Evolutionary conservation across 2,113 vertebrate genomes (phyloP), one percentile per base, ranked within the genome.

Genomic region (sheep (Ovis aries)): DNA sequence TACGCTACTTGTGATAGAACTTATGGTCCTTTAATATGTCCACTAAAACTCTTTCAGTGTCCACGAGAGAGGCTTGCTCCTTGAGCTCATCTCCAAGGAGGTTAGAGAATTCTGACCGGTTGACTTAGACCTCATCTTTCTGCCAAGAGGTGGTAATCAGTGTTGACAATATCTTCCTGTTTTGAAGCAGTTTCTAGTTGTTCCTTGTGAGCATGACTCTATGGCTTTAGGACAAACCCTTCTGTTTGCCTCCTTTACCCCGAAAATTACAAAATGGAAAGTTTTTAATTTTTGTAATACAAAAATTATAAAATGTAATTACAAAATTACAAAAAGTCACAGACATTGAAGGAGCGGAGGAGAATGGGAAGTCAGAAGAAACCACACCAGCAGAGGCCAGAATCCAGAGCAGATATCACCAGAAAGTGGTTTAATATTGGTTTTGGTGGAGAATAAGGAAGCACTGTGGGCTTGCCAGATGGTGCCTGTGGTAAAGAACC

Each of bases 101-200:
- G 21, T 45, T 29, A 74, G 60, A 94, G 45, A 74, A 74, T 84
- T 96, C 40, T 83, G 17, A 82, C 10, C 1, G 11, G 10, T 33
- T 50, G 48, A n/a, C 80, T 82, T 82, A 82, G 31, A 82, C 45
- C 48, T 82, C 80, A 81, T 81, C 78, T 23, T 82, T n/a, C 80
- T 82, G 48, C 45, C 53, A 88, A 40, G 23, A 31, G 40, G 57
- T 40, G 27, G 31, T n/a, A 52, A 40, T n/a, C 21, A 93, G 14
- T 23, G 2, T 43, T 95, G 29, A 27, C 4, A 16, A 23, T 6
- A 23, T 19, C 33, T 59, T 85, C 25, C 16, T 83, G 64, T 94
- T 62, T 14, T 13, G 21, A 94, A 94, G 21, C n/a, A 43, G 52
- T 74, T 81, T 67, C 27, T 12, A 31, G 11, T 16, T 27, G n/a